phyloP scores from a whole-genome alignment of 2,113 vertebrate species.

The Lepus americanus region DNA sequence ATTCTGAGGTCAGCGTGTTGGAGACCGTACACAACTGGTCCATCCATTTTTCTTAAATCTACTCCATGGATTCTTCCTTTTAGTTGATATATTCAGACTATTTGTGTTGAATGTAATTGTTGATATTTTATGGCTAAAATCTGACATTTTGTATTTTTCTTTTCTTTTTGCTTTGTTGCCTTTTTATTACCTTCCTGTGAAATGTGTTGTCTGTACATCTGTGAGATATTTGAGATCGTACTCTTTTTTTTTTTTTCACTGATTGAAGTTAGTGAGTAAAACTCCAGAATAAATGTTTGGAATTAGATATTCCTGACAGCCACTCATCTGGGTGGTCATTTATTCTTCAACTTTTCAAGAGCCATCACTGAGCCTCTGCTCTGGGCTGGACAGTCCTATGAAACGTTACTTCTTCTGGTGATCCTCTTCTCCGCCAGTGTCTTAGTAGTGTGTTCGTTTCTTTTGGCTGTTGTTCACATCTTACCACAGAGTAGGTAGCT shows the following conservation, averaged over 20 bases:
- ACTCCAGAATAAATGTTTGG: background rate
- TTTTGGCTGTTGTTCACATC: background rate
- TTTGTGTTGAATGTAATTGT: background rate
- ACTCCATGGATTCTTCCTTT: background rate
- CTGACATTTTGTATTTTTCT: slow-evolving; percentile 10
- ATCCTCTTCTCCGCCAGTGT: background rate
- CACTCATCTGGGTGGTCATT: background rate
- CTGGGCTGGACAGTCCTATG: background rate
- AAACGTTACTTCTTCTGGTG: background rate
- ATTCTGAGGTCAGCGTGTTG: background rate
- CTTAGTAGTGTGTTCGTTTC: background rate
- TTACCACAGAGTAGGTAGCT: background rate
- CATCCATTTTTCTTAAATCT: background rate
- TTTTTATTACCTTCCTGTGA: background rate
- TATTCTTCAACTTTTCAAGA: slow-evolving; percentile 11
- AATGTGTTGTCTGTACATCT: background rate
- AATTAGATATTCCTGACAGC: slow-evolving; percentile 17
- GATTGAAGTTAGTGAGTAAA: slow-evolving; percentile 5
- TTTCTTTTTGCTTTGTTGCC: background rate
- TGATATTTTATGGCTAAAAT: slow-evolving; percentile 1
- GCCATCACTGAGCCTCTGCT: background rate
- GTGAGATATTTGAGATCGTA: background rate
- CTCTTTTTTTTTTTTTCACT: background rate
- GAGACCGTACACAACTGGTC: background rate
- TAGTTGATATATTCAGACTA: background rate